Evolutionary conservation across 2,113 vertebrate genomes (phyloP).

Genomic region (Rattus rattus): DNA sequence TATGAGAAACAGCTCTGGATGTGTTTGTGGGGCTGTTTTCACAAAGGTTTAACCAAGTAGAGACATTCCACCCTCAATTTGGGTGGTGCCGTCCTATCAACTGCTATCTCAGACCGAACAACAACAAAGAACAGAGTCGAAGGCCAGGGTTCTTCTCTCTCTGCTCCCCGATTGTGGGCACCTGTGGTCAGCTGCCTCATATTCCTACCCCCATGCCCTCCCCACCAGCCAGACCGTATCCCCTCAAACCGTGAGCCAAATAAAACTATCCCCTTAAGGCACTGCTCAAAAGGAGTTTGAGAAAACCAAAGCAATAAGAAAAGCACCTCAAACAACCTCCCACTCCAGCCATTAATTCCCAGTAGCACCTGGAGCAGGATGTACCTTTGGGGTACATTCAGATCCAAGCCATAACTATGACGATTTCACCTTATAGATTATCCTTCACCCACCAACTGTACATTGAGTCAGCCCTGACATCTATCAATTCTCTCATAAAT

Average conservation of each 20-base stretch:
- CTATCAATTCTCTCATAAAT: conserved; percentile 33
- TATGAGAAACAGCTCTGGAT: neutral
- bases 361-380: neutral
- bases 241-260: neutral
- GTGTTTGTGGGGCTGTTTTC: neutral
- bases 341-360: neutral
- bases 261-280: neutral
- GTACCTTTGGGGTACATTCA: neutral
- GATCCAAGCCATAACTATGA: neutral
- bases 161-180: neutral
- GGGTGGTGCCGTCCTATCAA: too few relatives aligned
- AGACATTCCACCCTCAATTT: neutral
- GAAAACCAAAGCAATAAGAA: neutral
- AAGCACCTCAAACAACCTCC: neutral
- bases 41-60: neutral
- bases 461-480: conserved; percentile 1
- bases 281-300: neutral
- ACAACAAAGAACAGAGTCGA: neutral
- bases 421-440: neutral
- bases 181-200: too few relatives aligned
- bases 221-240: neutral
- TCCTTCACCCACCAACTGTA: neutral
- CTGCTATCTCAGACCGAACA: neutral
- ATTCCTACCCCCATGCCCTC: neutral
- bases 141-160: too few relatives aligned